Evolutionary conservation across 2,888 invertebrate species (phyloP).

Genomic region (Drosophila rubida): DNA sequence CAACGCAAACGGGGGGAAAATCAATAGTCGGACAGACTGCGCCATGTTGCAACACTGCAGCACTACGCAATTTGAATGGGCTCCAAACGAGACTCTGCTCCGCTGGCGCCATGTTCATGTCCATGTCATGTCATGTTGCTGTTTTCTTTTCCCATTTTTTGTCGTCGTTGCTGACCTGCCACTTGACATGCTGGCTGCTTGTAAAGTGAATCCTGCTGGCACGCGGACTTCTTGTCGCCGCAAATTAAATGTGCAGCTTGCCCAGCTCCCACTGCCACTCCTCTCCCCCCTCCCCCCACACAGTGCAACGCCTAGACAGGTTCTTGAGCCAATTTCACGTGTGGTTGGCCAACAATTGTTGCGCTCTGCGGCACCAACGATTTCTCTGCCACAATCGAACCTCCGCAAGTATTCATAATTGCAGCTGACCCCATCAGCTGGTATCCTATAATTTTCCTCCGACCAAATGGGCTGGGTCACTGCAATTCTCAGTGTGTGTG

Average conservation of each 20-base stretch:
- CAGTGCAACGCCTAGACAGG: slow-evolving; percentile 7
- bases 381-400: slow-evolving; percentile 12
- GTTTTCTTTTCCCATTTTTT: slow-evolving; percentile 10
- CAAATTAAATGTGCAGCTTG: slow-evolving; percentile 56
- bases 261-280: no score
- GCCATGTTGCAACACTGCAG: slow-evolving; percentile 15
- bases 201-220: slow-evolving; percentile 42
- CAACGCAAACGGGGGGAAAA: slow-evolving; percentile 18
- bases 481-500: slow-evolving; percentile 13
- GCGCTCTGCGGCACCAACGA: slow-evolving; percentile 26
- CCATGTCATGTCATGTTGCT: slow-evolving; percentile 40
- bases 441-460: slow-evolving; percentile 42
- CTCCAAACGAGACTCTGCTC: slow-evolving; percentile 34
- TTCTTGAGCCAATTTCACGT: slow-evolving; percentile 62
- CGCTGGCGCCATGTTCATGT: slow-evolving; percentile 49
- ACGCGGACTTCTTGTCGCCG: slow-evolving; percentile 40
- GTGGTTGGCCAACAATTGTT: slow-evolving; percentile 67
- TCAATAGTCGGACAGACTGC: slow-evolving; percentile 45
- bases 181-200: slow-evolving; percentile 51
- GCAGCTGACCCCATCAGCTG: slow-evolving; percentile 10
- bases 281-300: no score
- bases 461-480: slow-evolving; percentile 46
- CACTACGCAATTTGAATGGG: slow-evolving; percentile 42
- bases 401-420: slow-evolving; percentile 38
- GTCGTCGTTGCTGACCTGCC: slow-evolving; percentile 34